Conservation (phyloP, 2,888 invertebrate genomes). For the Galerucella nymphaeae region DNA sequence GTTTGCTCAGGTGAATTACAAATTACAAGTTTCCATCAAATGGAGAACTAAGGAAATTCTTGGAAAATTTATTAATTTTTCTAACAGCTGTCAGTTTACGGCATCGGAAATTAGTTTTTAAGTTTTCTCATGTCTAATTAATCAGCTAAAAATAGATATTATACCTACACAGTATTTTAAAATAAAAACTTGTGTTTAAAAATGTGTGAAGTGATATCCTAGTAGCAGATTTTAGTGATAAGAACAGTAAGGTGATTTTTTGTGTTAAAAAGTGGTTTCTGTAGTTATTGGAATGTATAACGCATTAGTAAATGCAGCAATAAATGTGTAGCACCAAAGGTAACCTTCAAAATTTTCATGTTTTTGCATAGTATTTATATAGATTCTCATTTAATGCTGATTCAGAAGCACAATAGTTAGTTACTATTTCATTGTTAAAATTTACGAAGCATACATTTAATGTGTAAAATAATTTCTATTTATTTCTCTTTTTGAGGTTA, state of each 20-base stretch:
- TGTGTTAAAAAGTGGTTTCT: conserved; percentile 26
- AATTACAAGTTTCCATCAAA: conserved; percentile 32
- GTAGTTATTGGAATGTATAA: conserved; percentile 27
- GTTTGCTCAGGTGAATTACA: conserved; percentile 30
- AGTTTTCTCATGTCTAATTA: conserved; percentile 23
- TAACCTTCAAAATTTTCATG: conserved; percentile 16
- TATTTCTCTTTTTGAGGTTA: background rate
- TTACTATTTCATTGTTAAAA: background rate
- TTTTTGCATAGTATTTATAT: background rate
- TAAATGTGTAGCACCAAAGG: conserved; percentile 34
- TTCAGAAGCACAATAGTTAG: conserved; percentile 1
- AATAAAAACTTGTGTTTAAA: conserved; percentile 10
- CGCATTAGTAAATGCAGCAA: conserved; percentile 27
- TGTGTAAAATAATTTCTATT: background rate
- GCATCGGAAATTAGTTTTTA: conserved; percentile 22
- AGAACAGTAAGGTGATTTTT: conserved; percentile 19
- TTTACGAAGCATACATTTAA: background rate
- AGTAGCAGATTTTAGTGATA: conserved; percentile 26
- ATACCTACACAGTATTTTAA: conserved; percentile 14
- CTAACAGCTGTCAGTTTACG: conserved; percentile 18
- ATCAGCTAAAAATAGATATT: conserved; percentile 22
- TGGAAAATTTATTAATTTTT: conserved; percentile 27
- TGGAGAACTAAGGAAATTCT: conserved; percentile 29
- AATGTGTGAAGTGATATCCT: conserved; percentile 28
- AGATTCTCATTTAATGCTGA: background rate